A percentile compares a stretch with the other conserved stretches of the same genome.
phyloP scores from a whole-genome alignment of 2,888 invertebrate genomes.

The Marasmarcha lunaedactyla region DNA sequence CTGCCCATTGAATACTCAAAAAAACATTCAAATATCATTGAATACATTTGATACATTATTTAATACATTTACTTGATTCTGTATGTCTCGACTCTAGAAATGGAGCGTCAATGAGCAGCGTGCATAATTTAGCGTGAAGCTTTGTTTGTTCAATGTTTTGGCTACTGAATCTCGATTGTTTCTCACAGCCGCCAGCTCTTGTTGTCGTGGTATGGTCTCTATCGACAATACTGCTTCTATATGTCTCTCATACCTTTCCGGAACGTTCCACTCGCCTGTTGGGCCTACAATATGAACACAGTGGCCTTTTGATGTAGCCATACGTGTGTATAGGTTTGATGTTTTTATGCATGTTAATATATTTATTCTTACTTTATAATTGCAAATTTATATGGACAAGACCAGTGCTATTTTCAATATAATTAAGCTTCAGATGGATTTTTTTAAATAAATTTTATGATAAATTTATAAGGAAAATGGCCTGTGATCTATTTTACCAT shows the following conservation, averaged over 20 bases:
- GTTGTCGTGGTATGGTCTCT: conserved; percentile 52
- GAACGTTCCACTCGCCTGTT: conserved; percentile 8
- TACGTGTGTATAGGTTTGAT: not conserved
- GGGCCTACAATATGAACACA: not conserved
- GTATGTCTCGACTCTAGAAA: no score
- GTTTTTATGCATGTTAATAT: conserved; percentile 31
- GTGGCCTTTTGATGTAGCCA: not conserved
- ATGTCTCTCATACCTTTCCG: conserved; percentile 36
- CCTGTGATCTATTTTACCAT: no score
- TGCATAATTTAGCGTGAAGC: conserved; percentile 45
- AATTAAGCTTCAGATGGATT: no score
- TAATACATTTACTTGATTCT: conserved; percentile 3
- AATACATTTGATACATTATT: not conserved
- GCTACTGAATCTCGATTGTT: conserved; percentile 44
- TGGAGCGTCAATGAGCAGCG: conserved; percentile 37
- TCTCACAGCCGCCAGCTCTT: conserved; percentile 49
- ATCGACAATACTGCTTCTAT: conserved; percentile 58
- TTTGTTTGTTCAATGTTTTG: conserved; percentile 64
- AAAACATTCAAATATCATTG: conserved; percentile 1
- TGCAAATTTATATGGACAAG: no score
- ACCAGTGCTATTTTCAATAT: no score
- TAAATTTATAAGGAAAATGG: no score
- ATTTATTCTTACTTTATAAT: not conserved
- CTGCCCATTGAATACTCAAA: conserved; percentile 37
- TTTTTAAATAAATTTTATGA: no score